phyloP scores from a whole-genome alignment of 2,888 invertebrate species.

The Meandrusa payeni region DNA sequence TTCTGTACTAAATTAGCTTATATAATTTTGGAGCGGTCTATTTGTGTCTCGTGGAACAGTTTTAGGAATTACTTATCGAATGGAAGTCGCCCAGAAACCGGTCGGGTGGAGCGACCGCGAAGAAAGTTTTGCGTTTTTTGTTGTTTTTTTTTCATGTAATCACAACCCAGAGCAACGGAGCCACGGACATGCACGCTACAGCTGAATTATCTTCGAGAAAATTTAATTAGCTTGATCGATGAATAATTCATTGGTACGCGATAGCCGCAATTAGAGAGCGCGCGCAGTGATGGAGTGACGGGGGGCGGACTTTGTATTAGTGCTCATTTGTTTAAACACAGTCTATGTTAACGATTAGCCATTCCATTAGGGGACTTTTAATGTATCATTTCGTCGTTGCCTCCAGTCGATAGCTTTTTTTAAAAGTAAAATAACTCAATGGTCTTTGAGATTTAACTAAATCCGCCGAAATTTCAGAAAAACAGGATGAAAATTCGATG shows the following conservation, averaged over 20 bases:
- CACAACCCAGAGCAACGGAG: slow-evolving; percentile 1
- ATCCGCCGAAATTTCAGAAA: no score
- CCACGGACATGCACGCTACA: slow-evolving; percentile 9
- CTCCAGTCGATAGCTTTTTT: no score
- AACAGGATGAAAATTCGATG: no score
- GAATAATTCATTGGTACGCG: slow-evolving; percentile 31
- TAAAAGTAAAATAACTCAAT: no score
- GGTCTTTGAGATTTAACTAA: no score
- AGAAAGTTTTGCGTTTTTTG: slow-evolving; percentile 16
- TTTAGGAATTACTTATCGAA: slow-evolving; percentile 8
- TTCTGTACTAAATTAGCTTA: no score
- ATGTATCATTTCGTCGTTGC: no score
- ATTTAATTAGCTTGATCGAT: slow-evolving; percentile 32
- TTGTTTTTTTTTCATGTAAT: slow-evolving; percentile 12
- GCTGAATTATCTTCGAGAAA: slow-evolving; percentile 25
- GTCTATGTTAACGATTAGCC: no score
- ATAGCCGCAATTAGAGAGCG: slow-evolving; percentile 15
- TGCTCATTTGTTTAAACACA: slow-evolving; percentile 7
- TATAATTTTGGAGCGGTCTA: no score
- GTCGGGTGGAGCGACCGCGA: slow-evolving; percentile 6
- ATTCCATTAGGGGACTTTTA: no score
- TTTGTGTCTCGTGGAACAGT: neutral
- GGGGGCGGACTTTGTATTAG: slow-evolving; percentile 2
- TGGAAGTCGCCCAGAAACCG: slow-evolving; percentile 17
- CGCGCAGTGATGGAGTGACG: neutral